Evolutionary conservation across 1,140 invertebrate species (phyloP).

Genomic region (Sminthurinus signatus): DNA sequence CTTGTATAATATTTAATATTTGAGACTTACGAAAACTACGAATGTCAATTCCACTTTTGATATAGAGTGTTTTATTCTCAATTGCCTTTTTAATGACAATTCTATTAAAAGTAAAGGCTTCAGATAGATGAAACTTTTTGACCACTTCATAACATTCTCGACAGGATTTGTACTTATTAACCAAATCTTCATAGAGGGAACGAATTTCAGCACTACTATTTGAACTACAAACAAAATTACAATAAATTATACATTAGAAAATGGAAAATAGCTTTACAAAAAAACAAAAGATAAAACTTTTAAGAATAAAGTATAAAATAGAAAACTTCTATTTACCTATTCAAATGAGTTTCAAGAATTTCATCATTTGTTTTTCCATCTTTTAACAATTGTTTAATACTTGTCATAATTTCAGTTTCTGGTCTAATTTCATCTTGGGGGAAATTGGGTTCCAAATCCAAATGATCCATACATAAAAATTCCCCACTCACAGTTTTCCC

Average conservation of each 20-base stretch:
- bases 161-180: conserved; percentile 4
- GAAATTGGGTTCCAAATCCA: conserved; percentile 2
- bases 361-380: conserved; percentile 5
- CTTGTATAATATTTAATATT: no score
- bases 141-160: conserved; percentile 5
- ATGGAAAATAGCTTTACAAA: neutral
- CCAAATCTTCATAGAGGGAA: neutral
- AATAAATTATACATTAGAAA: neutral
- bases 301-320: no score
- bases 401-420: neutral
- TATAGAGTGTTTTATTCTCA: neutral
- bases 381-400: conserved; percentile 5
- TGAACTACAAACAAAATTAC: neutral
- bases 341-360: neutral
- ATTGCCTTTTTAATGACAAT: conserved; percentile 10
- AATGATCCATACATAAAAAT: conserved; percentile 5
- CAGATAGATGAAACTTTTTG: neutral
- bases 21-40: neutral
- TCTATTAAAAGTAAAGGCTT: neutral
- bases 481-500: conserved; percentile 2
- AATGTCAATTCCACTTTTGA: neutral
- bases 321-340: neutral
- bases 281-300: neutral
- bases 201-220: neutral
- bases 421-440: neutral